Percentiles rank a stretch among this genome's conserved stretches.
These are phyloP conservation scores for Gadus macrocephalus DNA, from an alignment of 2,113 vertebrate species.

Conservation along the genomic window DNA sequence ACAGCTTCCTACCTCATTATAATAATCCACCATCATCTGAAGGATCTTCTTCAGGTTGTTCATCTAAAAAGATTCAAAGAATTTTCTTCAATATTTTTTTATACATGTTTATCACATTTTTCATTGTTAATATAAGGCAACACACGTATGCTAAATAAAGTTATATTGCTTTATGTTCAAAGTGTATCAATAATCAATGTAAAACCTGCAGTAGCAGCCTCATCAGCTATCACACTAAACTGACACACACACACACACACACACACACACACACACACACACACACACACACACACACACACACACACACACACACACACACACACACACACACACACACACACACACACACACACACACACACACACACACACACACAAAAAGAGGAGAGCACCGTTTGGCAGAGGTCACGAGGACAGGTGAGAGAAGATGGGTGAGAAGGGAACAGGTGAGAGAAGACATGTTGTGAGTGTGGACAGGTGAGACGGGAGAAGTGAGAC, in stretches of 20 bases:
- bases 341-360: too few relatives aligned
- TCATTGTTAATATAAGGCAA: background rate
- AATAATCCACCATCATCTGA: slow-evolving; percentile 93
- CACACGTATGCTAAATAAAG: slow-evolving; percentile 1
- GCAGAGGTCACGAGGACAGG: too few relatives aligned
- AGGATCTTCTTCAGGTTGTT: slow-evolving; percentile 97
- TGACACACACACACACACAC: background rate
- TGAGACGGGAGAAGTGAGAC: too few relatives aligned
- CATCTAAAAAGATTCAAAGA: slow-evolving; percentile 68
- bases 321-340: too few relatives aligned
- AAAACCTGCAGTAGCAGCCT: background rate
- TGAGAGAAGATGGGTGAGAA: too few relatives aligned
- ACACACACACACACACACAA: too few relatives aligned
- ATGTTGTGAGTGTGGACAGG: too few relatives aligned
- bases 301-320: slow-evolving; percentile 25
- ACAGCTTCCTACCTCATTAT: slow-evolving; percentile 82
- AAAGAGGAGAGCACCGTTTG: too few relatives aligned
- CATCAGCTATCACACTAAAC: background rate
- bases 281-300: slow-evolving; percentile 7
- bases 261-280: slow-evolving; percentile 25
- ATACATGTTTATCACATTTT: too few relatives aligned
- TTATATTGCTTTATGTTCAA: background rate
- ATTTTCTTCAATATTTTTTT: too few relatives aligned
- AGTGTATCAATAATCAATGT: too few relatives aligned
- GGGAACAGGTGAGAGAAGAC: too few relatives aligned